Evolutionary conservation across 2,113 vertebrate species (phyloP), one percentile per base, ranked within the genome.

Genomic region (Syrmaticus mikado): DNA sequence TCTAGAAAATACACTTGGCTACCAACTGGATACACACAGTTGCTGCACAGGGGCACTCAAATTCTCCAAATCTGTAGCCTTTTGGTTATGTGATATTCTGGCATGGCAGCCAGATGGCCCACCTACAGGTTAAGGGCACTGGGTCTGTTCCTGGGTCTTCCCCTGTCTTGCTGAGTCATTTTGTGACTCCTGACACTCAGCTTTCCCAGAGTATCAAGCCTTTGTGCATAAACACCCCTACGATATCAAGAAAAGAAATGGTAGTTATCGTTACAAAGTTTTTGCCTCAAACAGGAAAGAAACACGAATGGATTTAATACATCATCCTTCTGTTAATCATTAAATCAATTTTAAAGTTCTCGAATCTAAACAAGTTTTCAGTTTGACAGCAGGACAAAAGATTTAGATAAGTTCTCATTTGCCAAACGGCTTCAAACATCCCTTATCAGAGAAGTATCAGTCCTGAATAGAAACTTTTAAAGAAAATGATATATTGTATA

Each of bases 131-230:
- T 25, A 45, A n/a, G 75, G 28, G 43, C 12, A 7, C 32, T 24
- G 7, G 5, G 18, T 78, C 53, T 64, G 2, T 18, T 87, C 15
- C 53, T 77, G 28, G 20, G 12, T 84, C 24, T 36, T 48, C 4
- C 36, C 52, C 72, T 62, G 30, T 24, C 32, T 46, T 77, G 15
- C 48, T 55, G 32, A 24, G 19, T 68, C 25, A 38, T 53, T 68
- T 64, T n/a, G 50, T 5, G 16, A 64, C 58, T 68, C 36, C 73
- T 0, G 1, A n/a, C 25, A 48, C 17, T 43, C 3, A 0, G 2
- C 53, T 53, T 85, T 57, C n/a, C n/a, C 48, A 48, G 8, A 82
- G 2, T 17, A 70, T 22, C 30, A 70, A 48, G 40, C 9, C 4
- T 79, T 85, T 48, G 46, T 36, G 34, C 21, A 65, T 10, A 68